A percentile compares a stretch with the other conserved stretches of the same genome.
These are phyloP conservation scores for Remorina albescens DNA, from an alignment of 2,797 vertebrate genomes.

Conservation along the genomic window DNA sequence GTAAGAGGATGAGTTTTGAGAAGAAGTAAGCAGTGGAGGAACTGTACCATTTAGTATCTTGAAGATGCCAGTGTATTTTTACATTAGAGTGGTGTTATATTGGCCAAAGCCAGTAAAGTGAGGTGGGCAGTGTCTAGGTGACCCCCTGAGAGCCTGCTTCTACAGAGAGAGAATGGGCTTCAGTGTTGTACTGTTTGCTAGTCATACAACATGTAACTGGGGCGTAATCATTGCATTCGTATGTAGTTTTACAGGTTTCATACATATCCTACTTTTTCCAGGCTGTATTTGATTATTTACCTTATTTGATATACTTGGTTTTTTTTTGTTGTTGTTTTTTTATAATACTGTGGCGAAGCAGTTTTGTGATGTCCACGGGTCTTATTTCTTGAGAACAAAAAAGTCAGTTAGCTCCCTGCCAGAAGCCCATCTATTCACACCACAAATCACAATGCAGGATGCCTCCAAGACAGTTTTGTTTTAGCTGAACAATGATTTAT, in stretches of 20 bases:
- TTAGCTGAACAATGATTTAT: neutral
- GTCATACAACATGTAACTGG: neutral
- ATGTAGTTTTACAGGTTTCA: neutral
- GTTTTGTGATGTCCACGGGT: neutral
- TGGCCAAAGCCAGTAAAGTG: neutral
- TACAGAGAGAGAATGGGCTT: too few species aligned
- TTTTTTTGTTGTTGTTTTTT: neutral
- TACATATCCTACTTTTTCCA: neutral
- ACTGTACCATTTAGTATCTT: neutral
- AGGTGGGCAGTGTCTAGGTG: too few species aligned
- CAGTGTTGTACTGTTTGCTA: neutral
- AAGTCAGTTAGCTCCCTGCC: slow-evolving; percentile 4
- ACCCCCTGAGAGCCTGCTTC: neutral
- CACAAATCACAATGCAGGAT: slow-evolving; percentile 21
- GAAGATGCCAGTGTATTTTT: neutral
- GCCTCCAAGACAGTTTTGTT: slow-evolving; percentile 3
- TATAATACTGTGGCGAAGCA: neutral
- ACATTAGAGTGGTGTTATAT: neutral
- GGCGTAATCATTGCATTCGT: neutral
- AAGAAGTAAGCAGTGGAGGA: neutral
- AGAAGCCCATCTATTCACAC: slow-evolving; percentile 15
- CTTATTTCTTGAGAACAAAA: slow-evolving; percentile 26
- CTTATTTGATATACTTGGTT: neutral
- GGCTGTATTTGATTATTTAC: neutral
- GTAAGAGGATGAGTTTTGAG: neutral